Conservation (phyloP, 2,113 vertebrate genomes). For the Oncorhynchus gorbuscha region DNA sequence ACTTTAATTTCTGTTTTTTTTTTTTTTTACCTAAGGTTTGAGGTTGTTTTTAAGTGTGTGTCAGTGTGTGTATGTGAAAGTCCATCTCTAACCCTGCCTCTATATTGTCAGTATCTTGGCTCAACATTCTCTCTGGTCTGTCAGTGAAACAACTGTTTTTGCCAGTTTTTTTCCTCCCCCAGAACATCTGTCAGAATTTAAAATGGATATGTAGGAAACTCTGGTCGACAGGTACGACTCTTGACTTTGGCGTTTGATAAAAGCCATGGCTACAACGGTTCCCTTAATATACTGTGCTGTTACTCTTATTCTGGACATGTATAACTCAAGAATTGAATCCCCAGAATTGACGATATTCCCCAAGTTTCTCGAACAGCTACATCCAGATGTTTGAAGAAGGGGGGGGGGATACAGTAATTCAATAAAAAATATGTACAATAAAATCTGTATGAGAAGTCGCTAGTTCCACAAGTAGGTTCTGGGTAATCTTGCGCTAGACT, state of each 20-base stretch:
- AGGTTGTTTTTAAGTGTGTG: slow-evolving; percentile 6
- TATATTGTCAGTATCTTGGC: slow-evolving; percentile 18
- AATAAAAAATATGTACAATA: too few relatives aligned
- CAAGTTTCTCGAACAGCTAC: too few relatives aligned
- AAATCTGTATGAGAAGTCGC: too few relatives aligned
- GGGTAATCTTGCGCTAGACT: too few relatives aligned
- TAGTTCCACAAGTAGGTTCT: too few relatives aligned
- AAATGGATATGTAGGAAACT: neutral
- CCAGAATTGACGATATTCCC: too few relatives aligned
- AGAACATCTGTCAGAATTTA: neutral
- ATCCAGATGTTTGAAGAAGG: too few relatives aligned
- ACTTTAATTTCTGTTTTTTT: slow-evolving; percentile 20
- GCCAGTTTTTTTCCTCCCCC: slow-evolving; percentile 14
- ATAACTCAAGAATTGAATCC: too few relatives aligned
- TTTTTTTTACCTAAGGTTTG: neutral
- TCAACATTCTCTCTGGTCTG: slow-evolving; percentile 33
- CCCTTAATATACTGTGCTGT: too few relatives aligned
- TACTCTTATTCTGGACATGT: too few relatives aligned
- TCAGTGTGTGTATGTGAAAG: slow-evolving; percentile 20
- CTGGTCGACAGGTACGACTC: slow-evolving; percentile 1
- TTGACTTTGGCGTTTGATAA: neutral
- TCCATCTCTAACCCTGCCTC: slow-evolving; percentile 7
- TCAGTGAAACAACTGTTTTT: slow-evolving; percentile 35
- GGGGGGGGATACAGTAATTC: too few relatives aligned
- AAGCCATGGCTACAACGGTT: slow-evolving; percentile 27